Evolutionary conservation across 2,113 vertebrate species (phyloP).

Genomic region (Corythornis madagascariensis): DNA sequence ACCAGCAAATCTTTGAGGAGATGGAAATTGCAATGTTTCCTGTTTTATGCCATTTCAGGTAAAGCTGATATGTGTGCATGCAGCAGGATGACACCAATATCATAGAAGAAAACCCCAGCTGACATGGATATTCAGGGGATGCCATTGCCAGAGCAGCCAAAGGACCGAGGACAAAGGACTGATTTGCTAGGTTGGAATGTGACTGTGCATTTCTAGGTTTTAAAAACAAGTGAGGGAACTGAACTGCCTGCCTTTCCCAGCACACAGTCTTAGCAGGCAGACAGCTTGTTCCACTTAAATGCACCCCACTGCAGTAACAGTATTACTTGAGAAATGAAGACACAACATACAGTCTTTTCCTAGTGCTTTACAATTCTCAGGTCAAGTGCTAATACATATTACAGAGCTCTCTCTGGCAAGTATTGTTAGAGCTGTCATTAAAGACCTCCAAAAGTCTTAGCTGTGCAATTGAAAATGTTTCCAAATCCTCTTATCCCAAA

Average conservation of each 20-base stretch:
- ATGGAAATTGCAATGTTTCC: background rate
- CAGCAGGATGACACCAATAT: background rate
- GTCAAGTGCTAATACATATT: conserved; percentile 71
- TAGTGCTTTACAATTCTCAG: conserved; percentile 66
- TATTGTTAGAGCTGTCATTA: conserved; percentile 70
- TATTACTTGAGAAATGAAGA: conserved; percentile 61
- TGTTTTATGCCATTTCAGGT: conserved; percentile 7
- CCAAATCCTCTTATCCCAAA: conserved; percentile 72
- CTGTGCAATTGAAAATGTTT: conserved; percentile 66
- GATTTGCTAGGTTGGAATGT: conserved; percentile 20
- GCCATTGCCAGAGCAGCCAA: conserved; percentile 5
- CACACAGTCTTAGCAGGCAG: conserved; percentile 40
- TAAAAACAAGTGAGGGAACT: background rate
- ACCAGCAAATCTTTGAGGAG: conserved; percentile 33
- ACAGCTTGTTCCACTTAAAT: conserved; percentile 56
- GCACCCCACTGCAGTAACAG: conserved; percentile 18
- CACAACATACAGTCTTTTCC: conserved; percentile 41
- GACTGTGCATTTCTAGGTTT: conserved; percentile 34
- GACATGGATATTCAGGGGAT: conserved; percentile 22
- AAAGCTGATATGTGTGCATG: background rate
- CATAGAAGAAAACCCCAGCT: background rate
- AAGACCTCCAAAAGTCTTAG: conserved; percentile 70
- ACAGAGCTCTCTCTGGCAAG: conserved; percentile 60
- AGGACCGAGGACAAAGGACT: conserved; percentile 47
- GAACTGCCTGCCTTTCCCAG: conserved; percentile 34